Evolutionary conservation across 2,113 vertebrate genomes (phyloP).

Genomic region (Buteo buteo): DNA sequence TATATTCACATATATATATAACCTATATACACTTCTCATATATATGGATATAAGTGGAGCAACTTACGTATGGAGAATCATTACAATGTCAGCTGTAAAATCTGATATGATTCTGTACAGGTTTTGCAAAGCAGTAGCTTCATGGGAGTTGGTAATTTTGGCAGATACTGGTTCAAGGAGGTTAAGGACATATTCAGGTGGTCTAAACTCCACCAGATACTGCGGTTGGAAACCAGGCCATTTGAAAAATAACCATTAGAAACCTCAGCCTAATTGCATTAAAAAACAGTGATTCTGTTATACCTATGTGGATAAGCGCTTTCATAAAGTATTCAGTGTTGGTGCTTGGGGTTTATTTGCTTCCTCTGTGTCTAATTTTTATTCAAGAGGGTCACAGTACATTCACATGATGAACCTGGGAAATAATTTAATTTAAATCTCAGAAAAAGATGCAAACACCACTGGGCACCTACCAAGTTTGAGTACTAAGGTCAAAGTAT

Average conservation of each 20-base stretch:
- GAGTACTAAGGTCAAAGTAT: not conserved
- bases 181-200: not conserved
- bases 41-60: not conserved
- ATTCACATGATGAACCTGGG: not conserved
- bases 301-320: not conserved
- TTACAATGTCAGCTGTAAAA: not conserved
- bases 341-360: not conserved
- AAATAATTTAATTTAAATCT: not conserved
- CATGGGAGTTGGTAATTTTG: not conserved
- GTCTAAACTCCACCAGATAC: not conserved
- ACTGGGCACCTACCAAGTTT: not conserved
- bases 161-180: not conserved
- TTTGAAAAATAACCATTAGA: slow-evolving; percentile 16
- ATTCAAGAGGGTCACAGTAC: not conserved
- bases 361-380: not conserved
- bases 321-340: not conserved
- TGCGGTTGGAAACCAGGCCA: not conserved
- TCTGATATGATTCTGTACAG: not conserved
- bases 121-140: not conserved
- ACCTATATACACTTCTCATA: not conserved
- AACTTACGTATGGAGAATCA: not conserved
- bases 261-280: not conserved
- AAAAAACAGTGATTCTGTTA: not conserved
- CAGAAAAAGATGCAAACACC: not conserved
- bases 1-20: not conserved